Conservation (phyloP, 2,888 invertebrate genomes). For the Megamerina dolium region DNA sequence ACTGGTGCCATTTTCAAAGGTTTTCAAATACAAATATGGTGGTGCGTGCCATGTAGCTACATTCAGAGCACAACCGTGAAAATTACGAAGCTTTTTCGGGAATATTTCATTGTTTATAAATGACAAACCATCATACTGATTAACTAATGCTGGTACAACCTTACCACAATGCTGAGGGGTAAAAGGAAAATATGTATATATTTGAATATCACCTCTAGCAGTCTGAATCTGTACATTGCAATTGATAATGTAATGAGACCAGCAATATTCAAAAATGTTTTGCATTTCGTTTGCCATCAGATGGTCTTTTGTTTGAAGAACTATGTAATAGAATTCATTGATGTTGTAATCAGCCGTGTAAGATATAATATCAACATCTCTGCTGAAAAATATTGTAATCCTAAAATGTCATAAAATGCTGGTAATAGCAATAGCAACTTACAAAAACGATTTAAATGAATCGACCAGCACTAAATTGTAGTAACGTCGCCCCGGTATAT, state of each 20-base stretch:
- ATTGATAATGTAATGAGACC: constrained; percentile 34
- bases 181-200: constrained; percentile 36
- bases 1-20: not conserved
- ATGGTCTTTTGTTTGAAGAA: constrained; percentile 27
- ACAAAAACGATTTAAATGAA: constrained; percentile 32
- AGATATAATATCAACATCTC: constrained; percentile 28
- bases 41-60: constrained; percentile 17
- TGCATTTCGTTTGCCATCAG: constrained; percentile 24
- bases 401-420: no score
- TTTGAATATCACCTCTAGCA: constrained; percentile 25
- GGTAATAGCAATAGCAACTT: constrained; percentile 11
- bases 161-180: constrained; percentile 20
- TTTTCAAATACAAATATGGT: constrained; percentile 6
- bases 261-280: constrained; percentile 33
- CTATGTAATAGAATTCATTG: constrained; percentile 35
- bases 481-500: not conserved
- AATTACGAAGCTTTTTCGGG: constrained; percentile 27
- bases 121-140: constrained; percentile 20
- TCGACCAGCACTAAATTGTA: constrained; percentile 21
- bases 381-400: constrained; percentile 2
- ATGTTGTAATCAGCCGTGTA: constrained; percentile 27
- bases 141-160: constrained; percentile 20
- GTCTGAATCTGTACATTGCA: constrained; percentile 34
- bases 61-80: constrained; percentile 22
- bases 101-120: constrained; percentile 19